Percentiles rank a stretch among this genome's conserved stretches.
These are phyloP conservation scores for Phocoena phocoena DNA, from an alignment of 2,113 vertebrate genomes.

Conservation along the genomic window DNA sequence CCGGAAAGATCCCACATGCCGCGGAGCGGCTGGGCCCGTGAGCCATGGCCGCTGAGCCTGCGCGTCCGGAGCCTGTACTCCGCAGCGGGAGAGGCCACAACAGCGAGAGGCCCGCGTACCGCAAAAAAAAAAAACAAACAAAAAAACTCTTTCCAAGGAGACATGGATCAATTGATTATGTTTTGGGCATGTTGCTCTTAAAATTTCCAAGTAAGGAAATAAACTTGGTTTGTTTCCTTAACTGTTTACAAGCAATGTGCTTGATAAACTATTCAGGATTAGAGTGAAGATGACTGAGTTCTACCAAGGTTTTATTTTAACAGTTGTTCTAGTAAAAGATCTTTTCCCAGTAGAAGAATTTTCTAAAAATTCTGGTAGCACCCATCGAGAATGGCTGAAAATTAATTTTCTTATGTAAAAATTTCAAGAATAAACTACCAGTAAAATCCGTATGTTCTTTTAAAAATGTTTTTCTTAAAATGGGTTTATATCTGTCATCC, in stretches of 20 bases:
- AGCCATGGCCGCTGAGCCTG: too few relatives aligned
- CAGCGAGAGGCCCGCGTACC: too few relatives aligned
- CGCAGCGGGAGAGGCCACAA: too few relatives aligned
- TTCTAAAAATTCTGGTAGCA: neutral
- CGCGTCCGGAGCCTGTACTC: too few relatives aligned
- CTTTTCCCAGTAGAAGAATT: neutral
- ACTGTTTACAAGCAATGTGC: neutral
- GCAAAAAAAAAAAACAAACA: too few relatives aligned
- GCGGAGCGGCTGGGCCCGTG: too few relatives aligned
- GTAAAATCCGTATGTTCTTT: neutral
- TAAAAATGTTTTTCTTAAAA: constrained; percentile 7
- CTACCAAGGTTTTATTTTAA: neutral
- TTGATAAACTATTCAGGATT: neutral
- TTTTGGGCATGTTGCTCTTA: neutral
- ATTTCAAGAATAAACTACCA: neutral
- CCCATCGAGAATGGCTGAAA: neutral
- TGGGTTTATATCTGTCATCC: neutral
- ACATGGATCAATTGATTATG: neutral
- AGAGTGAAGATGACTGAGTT: neutral
- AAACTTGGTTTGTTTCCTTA: neutral
- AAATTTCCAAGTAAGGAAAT: neutral
- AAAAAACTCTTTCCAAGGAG: neutral
- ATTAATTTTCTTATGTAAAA: neutral
- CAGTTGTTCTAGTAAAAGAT: neutral
- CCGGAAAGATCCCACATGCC: too few relatives aligned